Conservation (phyloP, 2,113 vertebrate genomes). For the Tupaia tana region DNA sequence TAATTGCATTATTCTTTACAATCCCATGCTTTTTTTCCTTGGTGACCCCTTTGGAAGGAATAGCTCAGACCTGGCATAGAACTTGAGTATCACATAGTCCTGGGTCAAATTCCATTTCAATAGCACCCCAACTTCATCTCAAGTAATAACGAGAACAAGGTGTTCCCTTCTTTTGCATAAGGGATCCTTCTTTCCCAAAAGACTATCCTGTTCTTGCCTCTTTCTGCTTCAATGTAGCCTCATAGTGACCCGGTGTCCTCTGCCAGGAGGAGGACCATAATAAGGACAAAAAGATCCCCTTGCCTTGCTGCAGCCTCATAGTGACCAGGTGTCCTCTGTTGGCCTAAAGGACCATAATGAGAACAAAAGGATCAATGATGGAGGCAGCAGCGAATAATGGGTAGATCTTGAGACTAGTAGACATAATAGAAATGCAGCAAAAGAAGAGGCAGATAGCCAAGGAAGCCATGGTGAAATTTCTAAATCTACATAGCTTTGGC, state of each 20-base stretch:
- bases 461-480: not conserved
- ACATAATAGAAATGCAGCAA: not conserved
- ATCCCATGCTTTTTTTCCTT: not conserved
- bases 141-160: not conserved
- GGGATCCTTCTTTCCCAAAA: not conserved
- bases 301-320: not conserved
- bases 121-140: not conserved
- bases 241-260: not conserved
- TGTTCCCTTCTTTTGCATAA: not conserved
- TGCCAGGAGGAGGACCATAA: not conserved
- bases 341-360: not conserved
- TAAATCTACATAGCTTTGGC: not conserved
- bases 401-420: not conserved
- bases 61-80: not conserved
- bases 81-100: not conserved
- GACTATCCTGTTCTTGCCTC: not conserved
- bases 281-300: not conserved
- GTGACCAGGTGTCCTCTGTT: not conserved
- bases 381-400: not conserved
- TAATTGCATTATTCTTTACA: not conserved
- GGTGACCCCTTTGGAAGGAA: not conserved
- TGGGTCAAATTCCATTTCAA: not conserved
- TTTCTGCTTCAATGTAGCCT: not conserved
- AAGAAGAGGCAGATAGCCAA: not conserved
- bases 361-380: not conserved